phyloP scores from a whole-genome alignment of 2,888 invertebrate genomes.

The Hirtodrosophila histrioides region DNA sequence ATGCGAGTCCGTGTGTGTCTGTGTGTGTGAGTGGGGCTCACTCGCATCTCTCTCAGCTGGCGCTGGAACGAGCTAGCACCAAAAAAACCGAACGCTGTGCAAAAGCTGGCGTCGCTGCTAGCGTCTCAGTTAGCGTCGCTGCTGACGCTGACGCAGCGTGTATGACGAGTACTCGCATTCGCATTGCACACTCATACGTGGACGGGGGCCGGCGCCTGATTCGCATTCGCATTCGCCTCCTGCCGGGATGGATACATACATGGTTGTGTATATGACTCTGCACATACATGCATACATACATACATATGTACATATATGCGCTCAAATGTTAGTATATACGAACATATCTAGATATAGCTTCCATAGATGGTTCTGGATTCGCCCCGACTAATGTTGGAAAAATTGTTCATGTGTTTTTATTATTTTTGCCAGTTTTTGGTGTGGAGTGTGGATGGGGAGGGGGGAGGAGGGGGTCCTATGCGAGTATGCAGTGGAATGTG shows the following conservation, averaged over 20 bases:
- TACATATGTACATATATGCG: conserved; percentile 14
- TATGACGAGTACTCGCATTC: conserved; percentile 72
- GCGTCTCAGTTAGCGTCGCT: conserved; percentile 28
- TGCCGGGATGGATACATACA: conserved; percentile 33
- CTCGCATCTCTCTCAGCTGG: conserved; percentile 53
- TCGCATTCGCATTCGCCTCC: conserved; percentile 64
- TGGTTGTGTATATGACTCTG: conserved; percentile 13
- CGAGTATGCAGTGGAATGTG: background rate
- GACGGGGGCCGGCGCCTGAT: conserved; percentile 58
- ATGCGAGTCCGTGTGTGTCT: conserved; percentile 28
- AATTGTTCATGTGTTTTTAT: conserved; percentile 48
- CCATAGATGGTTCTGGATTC: conserved; percentile 25
- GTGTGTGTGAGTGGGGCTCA: conserved; percentile 46
- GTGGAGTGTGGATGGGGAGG: too few relatives aligned
- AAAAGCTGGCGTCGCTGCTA: conserved; percentile 41
- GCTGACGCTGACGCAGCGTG: conserved; percentile 55
- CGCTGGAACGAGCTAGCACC: conserved; percentile 58
- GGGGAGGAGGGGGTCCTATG: too few relatives aligned
- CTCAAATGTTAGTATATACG: conserved; percentile 10
- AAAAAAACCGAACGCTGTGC: conserved; percentile 51
- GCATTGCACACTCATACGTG: conserved; percentile 75
- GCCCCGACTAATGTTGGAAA: conserved; percentile 18
- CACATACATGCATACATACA: conserved; percentile 12
- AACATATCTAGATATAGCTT: conserved; percentile 10
- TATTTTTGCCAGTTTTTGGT: conserved; percentile 25